Evolutionary conservation across 2,797 vertebrate species (phyloP), one percentile per base, ranked within the genome.

Genomic region (Sorex maritimensis): DNA sequence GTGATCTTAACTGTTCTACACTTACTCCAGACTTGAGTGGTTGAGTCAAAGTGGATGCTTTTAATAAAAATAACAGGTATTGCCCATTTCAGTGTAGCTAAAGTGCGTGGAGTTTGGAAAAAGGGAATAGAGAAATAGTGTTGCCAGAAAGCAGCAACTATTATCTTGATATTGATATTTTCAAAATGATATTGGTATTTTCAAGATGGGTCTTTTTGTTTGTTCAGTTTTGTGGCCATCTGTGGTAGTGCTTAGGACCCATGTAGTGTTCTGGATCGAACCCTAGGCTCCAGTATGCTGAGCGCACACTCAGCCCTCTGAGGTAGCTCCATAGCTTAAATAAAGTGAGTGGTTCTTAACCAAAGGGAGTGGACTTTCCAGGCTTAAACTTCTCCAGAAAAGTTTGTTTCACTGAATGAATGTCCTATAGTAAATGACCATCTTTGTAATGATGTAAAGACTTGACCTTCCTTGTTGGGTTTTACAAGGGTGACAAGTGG

Each of bases 81-180:
- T 78, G 24, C 24, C 49, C 78, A 55, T 83, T 90, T 94, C 52
- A 15, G 26, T 87, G 14, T 58, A 14, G 49, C 46, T 12, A 15
- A 92, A 52, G 28, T 82, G 19, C 61, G 67, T 92, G 58, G 41
- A 73, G 9, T 55, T 88, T 92, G 75, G 19, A 13, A 85, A 63
- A 44, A 44, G 41, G 41, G 41, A 44, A 44, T 44, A 44, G 41
- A 44, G 41, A 44, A 44, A 44, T 44, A 44, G 41, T 44, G 79
- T 90, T 93, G 78, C 21, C 26, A 69, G 80, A 82, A 92, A 87
- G 17, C 24, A 91, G 79, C 65, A 94, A 88, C 14, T 82, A 90
- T 86, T 94, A 90, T 74, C 85, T 55, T 55, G 11, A 55, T 12
- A 12, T 7, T 44, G 41, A 7, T 44, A 44, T 34, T 34, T 34